phyloP scores from a whole-genome alignment of 1,140 invertebrate species.

The Drosophila sp. region DNA sequence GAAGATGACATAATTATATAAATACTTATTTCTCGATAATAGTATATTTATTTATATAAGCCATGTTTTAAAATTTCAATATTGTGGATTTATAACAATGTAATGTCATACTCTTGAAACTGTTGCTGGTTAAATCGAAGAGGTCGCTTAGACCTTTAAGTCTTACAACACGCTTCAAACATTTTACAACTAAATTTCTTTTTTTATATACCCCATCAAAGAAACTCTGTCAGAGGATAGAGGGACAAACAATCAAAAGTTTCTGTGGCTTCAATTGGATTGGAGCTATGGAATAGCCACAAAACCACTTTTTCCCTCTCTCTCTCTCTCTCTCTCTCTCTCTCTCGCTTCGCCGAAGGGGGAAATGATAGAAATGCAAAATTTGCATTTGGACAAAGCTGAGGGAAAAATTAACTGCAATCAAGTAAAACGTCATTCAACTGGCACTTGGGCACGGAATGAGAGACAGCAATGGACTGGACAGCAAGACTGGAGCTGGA shows the following conservation, averaged over 20 bases:
- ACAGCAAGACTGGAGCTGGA: constrained; percentile 35
- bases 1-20: no score
- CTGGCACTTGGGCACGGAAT: constrained; percentile 36
- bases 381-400: constrained; percentile 71
- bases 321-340: no score
- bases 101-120: constrained; percentile 38
- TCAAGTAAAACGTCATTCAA: constrained; percentile 82
- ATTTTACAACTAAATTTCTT: constrained; percentile 79
- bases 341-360: not conserved
- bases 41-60: no score
- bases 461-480: constrained; percentile 34
- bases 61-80: no score
- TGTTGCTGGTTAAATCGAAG: constrained; percentile 20
- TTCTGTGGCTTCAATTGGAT: constrained; percentile 68
- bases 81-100: constrained; percentile 37
- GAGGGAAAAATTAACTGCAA: constrained; percentile 76
- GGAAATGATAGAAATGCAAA: constrained; percentile 41
- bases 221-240: constrained; percentile 27
- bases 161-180: constrained; percentile 74
- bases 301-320: constrained; percentile 23
- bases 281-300: constrained; percentile 39
- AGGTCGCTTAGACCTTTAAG: constrained; percentile 53
- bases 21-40: no score
- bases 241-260: constrained; percentile 73
- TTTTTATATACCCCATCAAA: constrained; percentile 43